phyloP scores from a whole-genome alignment of 2,797 vertebrate species.

The Anabas testudineus region DNA sequence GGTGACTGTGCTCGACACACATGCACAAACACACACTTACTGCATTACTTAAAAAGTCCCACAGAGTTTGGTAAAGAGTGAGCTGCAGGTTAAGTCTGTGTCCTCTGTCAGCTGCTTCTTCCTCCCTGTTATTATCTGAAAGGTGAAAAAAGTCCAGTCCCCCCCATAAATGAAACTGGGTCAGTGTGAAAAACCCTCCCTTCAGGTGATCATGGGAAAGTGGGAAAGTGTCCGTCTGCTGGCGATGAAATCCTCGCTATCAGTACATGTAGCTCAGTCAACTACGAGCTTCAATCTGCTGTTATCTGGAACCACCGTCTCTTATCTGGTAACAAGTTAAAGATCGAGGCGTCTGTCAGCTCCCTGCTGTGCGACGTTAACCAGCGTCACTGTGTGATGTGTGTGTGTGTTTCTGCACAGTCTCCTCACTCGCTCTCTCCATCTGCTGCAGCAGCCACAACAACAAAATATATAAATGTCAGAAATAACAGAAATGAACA shows the following conservation, averaged over 20 bases:
- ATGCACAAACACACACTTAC: too few species aligned
- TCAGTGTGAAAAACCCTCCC: slow-evolving; percentile 22
- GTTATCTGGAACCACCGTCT: slow-evolving; percentile 42
- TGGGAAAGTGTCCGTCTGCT: slow-evolving; percentile 21
- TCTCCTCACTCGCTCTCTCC: neutral
- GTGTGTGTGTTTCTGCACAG: neutral
- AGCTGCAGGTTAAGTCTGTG: too few species aligned
- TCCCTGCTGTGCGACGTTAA: slow-evolving; percentile 40
- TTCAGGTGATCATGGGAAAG: slow-evolving; percentile 32
- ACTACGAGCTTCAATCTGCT: slow-evolving; percentile 45
- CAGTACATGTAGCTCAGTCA: slow-evolving; percentile 23
- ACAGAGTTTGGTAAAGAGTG: too few species aligned
- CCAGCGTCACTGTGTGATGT: slow-evolving; percentile 24
- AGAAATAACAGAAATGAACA: too few species aligned
- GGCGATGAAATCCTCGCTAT: slow-evolving; percentile 16
- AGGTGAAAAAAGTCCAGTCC: too few species aligned
- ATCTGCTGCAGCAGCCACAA: neutral
- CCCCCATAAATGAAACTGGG: too few species aligned
- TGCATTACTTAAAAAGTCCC: too few species aligned
- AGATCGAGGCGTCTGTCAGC: slow-evolving; percentile 50
- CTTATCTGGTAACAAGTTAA: slow-evolving; percentile 58
- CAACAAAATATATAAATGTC: neutral
- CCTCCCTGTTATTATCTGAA: too few species aligned
- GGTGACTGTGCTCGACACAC: too few species aligned
- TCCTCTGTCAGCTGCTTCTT: too few species aligned